These are phyloP conservation scores for Sclerurus mexicanus DNA, from an alignment of 2,113 vertebrate species.

Conservation along the genomic window DNA sequence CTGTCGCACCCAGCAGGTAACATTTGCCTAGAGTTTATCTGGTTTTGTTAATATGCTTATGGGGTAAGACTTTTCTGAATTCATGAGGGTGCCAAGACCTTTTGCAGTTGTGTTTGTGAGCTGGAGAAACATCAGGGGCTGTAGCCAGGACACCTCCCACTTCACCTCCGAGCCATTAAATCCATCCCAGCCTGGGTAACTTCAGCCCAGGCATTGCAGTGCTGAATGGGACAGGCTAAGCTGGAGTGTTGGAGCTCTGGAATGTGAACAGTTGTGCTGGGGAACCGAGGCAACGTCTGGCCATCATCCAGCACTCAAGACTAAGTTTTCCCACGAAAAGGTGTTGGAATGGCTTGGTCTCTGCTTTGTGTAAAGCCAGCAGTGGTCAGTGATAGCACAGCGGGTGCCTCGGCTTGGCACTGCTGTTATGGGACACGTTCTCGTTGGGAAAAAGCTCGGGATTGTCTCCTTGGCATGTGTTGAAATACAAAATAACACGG, in stretches of 20 bases:
- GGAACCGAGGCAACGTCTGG: background rate
- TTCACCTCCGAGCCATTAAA: background rate
- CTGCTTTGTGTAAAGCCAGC: background rate
- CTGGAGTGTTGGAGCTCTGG: background rate
- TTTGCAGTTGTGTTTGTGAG: background rate
- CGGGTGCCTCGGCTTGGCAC: background rate
- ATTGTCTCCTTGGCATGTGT: background rate
- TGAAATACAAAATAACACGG: background rate
- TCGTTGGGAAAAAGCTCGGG: background rate
- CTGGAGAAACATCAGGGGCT: background rate
- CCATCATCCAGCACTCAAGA: rapidly evolving
- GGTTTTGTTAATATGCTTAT: background rate
- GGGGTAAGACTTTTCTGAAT: background rate
- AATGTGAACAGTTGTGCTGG: rapidly evolving
- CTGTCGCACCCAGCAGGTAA: background rate
- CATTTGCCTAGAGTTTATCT: background rate
- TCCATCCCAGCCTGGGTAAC: rapidly evolving
- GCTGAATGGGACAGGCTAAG: background rate
- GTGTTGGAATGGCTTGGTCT: background rate
- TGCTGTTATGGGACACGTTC: rapidly evolving
- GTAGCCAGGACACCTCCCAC: background rate
- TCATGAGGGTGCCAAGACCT: background rate
- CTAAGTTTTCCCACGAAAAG: background rate
- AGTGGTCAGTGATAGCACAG: rapidly evolving
- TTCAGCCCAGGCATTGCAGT: background rate